These are phyloP conservation scores for Oxycera nigricornis DNA, from an alignment of 2,888 invertebrate genomes.

Conservation along the genomic window DNA sequence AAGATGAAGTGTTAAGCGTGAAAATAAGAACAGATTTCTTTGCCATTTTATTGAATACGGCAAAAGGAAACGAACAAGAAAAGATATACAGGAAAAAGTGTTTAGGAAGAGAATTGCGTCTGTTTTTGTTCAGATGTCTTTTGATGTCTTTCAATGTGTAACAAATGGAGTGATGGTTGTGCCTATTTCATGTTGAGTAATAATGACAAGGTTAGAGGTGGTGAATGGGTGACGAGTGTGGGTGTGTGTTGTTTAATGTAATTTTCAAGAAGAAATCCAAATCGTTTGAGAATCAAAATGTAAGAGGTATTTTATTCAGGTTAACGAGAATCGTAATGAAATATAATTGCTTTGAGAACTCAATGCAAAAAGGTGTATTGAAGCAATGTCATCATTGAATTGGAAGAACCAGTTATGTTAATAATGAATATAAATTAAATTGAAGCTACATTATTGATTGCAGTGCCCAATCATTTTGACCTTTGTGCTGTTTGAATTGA, in stretches of 20 bases:
- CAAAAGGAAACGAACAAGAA: background rate
- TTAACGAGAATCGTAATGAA: background rate
- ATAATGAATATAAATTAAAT: no score
- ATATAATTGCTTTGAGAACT: no score
- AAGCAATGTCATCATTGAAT: no score
- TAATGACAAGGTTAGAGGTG: constrained; percentile 30
- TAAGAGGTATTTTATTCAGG: constrained; percentile 17
- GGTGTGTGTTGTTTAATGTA: constrained; percentile 26
- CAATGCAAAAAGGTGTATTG: no score
- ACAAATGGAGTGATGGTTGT: constrained; percentile 33
- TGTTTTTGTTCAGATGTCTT: background rate
- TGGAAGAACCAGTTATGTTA: no score
- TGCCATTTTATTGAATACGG: background rate
- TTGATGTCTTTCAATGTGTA: constrained; percentile 29
- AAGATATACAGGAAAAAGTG: background rate
- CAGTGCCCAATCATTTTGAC: no score
- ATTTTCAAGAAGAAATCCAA: constrained; percentile 19
- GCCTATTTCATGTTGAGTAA: constrained; percentile 32
- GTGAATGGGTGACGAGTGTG: constrained; percentile 9
- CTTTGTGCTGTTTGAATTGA: no score
- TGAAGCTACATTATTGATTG: no score
- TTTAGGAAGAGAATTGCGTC: constrained; percentile 22
- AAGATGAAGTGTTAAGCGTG: constrained; percentile 31
- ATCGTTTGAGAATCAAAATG: background rate
- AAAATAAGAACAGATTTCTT: constrained; percentile 33